A percentile compares a stretch with the other conserved stretches of the same genome.
Evolutionary conservation across 1,140 invertebrate species (phyloP).

Genomic region (Procambarus clarkii): DNA sequence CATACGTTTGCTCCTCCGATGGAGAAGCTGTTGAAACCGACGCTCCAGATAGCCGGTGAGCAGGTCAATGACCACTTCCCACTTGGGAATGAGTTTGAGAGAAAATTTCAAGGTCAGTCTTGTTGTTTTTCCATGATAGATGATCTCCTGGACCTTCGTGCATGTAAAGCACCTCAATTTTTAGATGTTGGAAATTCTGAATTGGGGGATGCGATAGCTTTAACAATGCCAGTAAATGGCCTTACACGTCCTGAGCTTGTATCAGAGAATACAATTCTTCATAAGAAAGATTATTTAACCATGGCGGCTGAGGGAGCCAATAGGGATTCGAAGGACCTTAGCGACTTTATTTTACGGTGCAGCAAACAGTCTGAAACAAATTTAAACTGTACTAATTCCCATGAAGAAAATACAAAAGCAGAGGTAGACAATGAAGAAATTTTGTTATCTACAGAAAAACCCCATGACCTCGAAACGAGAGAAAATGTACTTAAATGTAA

Average conservation of each 20-base stretch:
- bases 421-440: neutral
- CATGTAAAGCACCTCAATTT: too few species aligned
- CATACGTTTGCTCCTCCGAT: slow-evolving; percentile 54
- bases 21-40: slow-evolving; percentile 38
- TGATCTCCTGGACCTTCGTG: too few species aligned
- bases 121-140: too few species aligned
- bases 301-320: neutral
- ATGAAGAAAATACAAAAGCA: neutral
- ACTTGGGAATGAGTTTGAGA: neutral
- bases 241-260: neutral
- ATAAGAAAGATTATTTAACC: neutral
- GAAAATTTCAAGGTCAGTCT: neutral
- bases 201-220: too few species aligned
- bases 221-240: neutral
- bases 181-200: too few species aligned
- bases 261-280: neutral
- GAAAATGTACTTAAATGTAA: neutral
- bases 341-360: too few species aligned
- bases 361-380: neutral
- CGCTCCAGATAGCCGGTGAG: neutral
- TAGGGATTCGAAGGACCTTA: too few species aligned
- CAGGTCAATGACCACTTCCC: neutral
- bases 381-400: neutral
- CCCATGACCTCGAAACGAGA: neutral
- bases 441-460: neutral